phyloP scores from a whole-genome alignment of 2,797 vertebrate genomes.

The Gambusia yucatana region DNA sequence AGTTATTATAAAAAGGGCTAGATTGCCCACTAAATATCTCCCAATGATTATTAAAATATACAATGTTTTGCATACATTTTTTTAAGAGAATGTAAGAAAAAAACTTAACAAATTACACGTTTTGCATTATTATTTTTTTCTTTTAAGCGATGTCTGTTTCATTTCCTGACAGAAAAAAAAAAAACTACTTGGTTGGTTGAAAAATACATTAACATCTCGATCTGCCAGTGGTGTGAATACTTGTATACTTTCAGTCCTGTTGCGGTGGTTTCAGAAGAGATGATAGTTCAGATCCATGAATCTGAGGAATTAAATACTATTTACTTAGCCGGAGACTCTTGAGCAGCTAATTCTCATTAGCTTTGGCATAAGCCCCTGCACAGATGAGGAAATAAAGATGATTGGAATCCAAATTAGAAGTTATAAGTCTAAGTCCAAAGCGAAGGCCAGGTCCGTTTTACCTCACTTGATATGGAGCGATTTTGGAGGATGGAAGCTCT shows the following conservation, averaged over 20 bases:
- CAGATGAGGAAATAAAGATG: slow-evolving; percentile 59
- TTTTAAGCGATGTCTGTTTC: not conserved
- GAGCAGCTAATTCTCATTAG: slow-evolving; percentile 74
- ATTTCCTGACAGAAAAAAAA: not conserved
- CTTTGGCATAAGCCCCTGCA: slow-evolving; percentile 66
- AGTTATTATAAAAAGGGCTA: not conserved
- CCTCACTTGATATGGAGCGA: slow-evolving; percentile 33
- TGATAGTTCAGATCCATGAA: slow-evolving; percentile 59
- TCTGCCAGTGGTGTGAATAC: not conserved
- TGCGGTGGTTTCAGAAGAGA: not conserved
- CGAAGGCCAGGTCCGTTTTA: slow-evolving; percentile 53
- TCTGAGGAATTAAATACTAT: slow-evolving; percentile 75
- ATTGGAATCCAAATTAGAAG: slow-evolving; percentile 77
- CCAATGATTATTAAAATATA: not conserved
- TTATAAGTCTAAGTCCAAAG: slow-evolving; percentile 52
- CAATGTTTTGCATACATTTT: not conserved
- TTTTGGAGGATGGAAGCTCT: slow-evolving; percentile 14
- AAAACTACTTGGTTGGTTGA: no score
- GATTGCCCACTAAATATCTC: not conserved
- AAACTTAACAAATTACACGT: not conserved
- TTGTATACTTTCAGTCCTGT: not conserved
- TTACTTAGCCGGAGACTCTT: slow-evolving; percentile 68
- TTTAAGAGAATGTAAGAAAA: not conserved
- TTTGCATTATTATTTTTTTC: not conserved
- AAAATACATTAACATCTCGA: no score